Percentiles rank a stretch among this genome's conserved stretches.
Conservation (phyloP, 2,797 vertebrate genomes). For the Amazonetta brasiliensis region DNA sequence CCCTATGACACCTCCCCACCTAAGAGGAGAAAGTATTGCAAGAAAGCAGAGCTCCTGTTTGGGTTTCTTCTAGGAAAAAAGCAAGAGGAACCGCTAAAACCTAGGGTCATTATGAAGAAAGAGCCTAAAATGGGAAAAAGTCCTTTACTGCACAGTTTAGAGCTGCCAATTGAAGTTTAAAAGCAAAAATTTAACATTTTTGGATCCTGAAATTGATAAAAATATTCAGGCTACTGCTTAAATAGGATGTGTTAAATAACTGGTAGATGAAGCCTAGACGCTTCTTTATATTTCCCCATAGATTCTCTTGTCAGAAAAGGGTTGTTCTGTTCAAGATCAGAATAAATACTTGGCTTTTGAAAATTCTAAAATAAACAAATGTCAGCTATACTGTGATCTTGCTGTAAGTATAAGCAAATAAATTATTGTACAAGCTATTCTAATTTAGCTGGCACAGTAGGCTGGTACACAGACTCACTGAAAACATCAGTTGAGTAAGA, state of each 20-base stretch:
- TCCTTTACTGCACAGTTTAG: background rate
- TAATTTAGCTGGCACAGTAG: background rate
- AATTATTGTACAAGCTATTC: background rate
- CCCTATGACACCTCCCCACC: rapidly evolving
- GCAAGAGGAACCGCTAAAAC: no score
- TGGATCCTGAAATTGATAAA: background rate
- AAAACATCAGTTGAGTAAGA: background rate
- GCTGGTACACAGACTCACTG: background rate
- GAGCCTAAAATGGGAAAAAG: no score
- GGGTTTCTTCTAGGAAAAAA: background rate
- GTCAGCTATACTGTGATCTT: background rate
- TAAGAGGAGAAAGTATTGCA: no score
- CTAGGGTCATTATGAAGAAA: background rate
- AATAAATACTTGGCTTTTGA: background rate
- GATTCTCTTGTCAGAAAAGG: background rate
- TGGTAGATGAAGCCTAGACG: background rate
- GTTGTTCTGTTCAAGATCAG: background rate
- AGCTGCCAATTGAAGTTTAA: background rate
- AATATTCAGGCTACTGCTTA: background rate
- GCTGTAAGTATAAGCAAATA: background rate
- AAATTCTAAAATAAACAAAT: background rate
- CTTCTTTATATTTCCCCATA: background rate
- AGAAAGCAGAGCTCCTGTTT: background rate
- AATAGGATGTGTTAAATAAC: background rate
- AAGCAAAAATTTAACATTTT: background rate